Evolutionary conservation across 2,888 invertebrate genomes (phyloP).

Genomic region (Myathropa florea): DNA sequence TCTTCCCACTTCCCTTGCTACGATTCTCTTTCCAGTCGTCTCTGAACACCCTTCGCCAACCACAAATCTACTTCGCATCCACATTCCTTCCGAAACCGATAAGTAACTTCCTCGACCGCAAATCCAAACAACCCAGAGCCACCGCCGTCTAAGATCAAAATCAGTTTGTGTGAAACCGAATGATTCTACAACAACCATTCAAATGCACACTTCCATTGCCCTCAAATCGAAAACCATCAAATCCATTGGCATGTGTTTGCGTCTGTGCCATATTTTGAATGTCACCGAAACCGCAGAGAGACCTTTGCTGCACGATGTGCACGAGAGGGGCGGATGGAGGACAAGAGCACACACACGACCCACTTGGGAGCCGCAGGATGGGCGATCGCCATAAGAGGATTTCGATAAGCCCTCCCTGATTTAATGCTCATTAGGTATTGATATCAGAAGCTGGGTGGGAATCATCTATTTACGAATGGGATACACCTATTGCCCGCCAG

Average conservation of each 20-base stretch:
- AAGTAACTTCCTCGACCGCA: neutral
- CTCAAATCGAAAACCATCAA: neutral
- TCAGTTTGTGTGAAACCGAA: neutral
- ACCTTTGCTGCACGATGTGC: neutral
- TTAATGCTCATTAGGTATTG: conserved; percentile 32
- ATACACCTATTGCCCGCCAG: neutral
- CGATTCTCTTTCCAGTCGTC: neutral
- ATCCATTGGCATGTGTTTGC: neutral
- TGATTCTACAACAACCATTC: neutral
- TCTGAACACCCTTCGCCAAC: neutral
- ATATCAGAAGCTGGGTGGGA: conserved; percentile 4
- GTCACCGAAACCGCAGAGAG: neutral
- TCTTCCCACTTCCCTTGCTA: too few relatives aligned
- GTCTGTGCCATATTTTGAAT: neutral
- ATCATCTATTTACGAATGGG: neutral
- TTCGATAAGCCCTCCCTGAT: conserved; percentile 32
- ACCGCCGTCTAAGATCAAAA: neutral
- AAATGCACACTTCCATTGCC: neutral
- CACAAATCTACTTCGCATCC: neutral
- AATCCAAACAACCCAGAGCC: neutral
- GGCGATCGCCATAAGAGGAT: conserved; percentile 14
- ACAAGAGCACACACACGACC: neutral
- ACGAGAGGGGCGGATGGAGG: neutral
- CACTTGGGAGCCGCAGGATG: neutral
- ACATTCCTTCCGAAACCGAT: neutral